phyloP scores from a whole-genome alignment of 2,888 invertebrate genomes.

The Agrotis ipsilon region DNA sequence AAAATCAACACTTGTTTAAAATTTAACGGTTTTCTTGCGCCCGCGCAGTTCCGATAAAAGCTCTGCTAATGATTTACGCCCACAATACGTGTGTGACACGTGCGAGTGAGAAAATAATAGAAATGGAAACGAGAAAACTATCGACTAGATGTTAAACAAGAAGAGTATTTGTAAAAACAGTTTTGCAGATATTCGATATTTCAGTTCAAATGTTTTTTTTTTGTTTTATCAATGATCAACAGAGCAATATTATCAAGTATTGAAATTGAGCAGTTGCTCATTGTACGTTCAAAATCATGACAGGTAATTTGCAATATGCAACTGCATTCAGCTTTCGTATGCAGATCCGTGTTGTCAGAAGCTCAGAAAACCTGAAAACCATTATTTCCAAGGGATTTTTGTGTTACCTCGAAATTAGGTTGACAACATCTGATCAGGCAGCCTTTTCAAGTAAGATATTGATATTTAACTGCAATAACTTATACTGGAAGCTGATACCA shows the following conservation, averaged over 20 bases:
- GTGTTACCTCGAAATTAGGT: background rate
- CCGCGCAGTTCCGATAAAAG: conserved; percentile 64
- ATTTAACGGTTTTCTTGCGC: conserved; percentile 63
- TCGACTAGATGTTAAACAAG: conserved; percentile 27
- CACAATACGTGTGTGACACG: conserved; percentile 58
- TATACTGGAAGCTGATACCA: background rate
- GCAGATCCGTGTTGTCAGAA: background rate
- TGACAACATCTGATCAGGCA: fast-evolving
- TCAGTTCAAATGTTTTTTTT: background rate
- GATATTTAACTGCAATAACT: background rate
- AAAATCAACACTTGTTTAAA: conserved; percentile 54
- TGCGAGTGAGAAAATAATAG: conserved; percentile 50
- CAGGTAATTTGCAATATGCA: too few species aligned
- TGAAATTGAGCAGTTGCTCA: too few species aligned
- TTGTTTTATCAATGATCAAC: too few species aligned
- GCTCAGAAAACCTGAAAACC: background rate
- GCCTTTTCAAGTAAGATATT: background rate
- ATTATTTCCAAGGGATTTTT: background rate
- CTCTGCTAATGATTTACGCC: conserved; percentile 65
- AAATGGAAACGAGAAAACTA: conserved; percentile 29
- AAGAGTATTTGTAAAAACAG: conserved; percentile 13
- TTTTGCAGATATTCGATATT: background rate
- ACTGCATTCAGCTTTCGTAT: background rate
- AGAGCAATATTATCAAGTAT: too few species aligned
- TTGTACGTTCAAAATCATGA: too few species aligned